Percentiles rank a stretch among this genome's conserved stretches.
phyloP scores from a whole-genome alignment of 2,113 vertebrate genomes.

The Mustelus asterias region DNA sequence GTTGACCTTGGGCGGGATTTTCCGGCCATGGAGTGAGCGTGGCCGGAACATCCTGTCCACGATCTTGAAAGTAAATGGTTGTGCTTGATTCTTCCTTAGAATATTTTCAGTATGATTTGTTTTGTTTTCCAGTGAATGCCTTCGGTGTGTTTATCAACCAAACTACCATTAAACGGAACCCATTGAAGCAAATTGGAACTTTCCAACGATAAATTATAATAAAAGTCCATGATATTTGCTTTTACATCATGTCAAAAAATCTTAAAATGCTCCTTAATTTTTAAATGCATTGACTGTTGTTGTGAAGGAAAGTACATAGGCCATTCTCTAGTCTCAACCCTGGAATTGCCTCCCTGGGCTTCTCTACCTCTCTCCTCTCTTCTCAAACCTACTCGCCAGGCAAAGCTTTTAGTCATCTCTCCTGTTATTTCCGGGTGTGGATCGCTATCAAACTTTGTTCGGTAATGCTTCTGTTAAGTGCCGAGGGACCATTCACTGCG shows the following conservation, averaged over 20 bases:
- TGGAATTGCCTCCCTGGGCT: not conserved
- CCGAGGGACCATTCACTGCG: no score
- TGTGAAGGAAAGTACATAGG: not conserved
- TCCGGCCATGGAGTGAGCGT: no score
- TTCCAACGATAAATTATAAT: not conserved
- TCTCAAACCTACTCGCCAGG: not conserved
- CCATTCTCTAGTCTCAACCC: not conserved
- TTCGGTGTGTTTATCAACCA: not conserved
- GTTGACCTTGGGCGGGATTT: no score
- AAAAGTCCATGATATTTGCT: not conserved
- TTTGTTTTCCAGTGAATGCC: not conserved
- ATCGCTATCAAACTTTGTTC: not conserved
- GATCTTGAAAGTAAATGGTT: not conserved
- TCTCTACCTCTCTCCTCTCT: not conserved
- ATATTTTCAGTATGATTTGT: not conserved
- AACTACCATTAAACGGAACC: not conserved
- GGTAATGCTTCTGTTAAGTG: not conserved
- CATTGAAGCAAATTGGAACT: not conserved
- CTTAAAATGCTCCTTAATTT: not conserved
- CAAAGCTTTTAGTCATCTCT: no score
- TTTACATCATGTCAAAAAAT: not conserved
- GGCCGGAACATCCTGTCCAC: no score
- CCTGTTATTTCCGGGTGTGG: no score
- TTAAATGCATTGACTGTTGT: not conserved
- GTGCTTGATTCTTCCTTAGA: not conserved